Conservation (phyloP, 2,888 invertebrate species). For the Psylliodes chrysocephalus region DNA sequence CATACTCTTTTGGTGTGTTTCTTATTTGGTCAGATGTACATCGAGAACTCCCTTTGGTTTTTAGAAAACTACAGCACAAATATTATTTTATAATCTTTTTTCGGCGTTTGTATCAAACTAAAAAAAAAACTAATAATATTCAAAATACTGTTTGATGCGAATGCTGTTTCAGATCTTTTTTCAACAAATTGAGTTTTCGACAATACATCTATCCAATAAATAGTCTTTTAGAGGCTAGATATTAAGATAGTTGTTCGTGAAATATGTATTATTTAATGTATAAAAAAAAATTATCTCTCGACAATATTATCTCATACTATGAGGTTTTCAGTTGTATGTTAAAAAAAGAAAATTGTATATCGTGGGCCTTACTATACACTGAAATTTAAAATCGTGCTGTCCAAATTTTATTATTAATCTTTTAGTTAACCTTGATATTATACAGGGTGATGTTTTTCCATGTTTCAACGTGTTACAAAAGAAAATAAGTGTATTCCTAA, state of each 20-base stretch:
- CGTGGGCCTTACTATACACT: conserved; percentile 68
- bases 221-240: conserved; percentile 56
- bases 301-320: conserved; percentile 66
- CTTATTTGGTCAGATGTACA: conserved; percentile 29
- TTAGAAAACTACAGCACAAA: conserved; percentile 6
- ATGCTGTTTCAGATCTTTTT: background rate
- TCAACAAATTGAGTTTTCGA: conserved; percentile 35
- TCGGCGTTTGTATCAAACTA: background rate
- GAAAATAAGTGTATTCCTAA: too few relatives aligned
- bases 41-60: conserved; percentile 11
- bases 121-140: too few relatives aligned
- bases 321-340: conserved; percentile 66
- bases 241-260: conserved; percentile 57
- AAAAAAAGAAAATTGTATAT: conserved; percentile 63
- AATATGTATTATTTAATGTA: conserved; percentile 59
- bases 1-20: conserved; percentile 41
- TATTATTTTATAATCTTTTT: background rate
- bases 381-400: conserved; percentile 65
- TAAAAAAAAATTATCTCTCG: conserved; percentile 60
- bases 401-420: conserved; percentile 60
- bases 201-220: conserved; percentile 32
- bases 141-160: background rate
- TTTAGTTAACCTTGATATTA: conserved; percentile 49
- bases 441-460: conserved; percentile 37
- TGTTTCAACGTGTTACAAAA: conserved; percentile 9